These are phyloP conservation scores for Probosciger aterrimus DNA, from an alignment of 2,113 vertebrate species.

Conservation along the genomic window DNA sequence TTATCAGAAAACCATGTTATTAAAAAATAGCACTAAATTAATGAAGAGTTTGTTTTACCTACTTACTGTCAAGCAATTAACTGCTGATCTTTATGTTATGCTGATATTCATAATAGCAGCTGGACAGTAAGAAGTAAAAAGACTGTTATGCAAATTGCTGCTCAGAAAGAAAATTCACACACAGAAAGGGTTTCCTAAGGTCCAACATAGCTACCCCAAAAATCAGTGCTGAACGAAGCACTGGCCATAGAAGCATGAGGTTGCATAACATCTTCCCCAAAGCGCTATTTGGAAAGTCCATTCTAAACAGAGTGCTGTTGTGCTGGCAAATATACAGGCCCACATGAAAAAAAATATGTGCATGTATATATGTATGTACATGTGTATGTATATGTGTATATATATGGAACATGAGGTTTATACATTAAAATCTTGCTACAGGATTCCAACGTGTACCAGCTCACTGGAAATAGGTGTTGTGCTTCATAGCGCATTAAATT, in stretches of 20 bases:
- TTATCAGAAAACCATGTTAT: neutral
- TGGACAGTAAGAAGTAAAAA: neutral
- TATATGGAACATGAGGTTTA: neutral
- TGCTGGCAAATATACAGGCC: neutral
- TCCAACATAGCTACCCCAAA: neutral
- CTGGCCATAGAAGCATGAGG: too few species aligned
- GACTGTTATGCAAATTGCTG: neutral
- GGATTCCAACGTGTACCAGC: neutral
- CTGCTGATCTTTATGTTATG: neutral
- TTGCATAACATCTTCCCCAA: accelerated
- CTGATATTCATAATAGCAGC: neutral
- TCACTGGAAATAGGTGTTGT: neutral
- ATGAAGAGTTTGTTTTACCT: neutral
- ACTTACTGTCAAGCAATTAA: neutral
- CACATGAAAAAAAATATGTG: neutral
- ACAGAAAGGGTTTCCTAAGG: neutral
- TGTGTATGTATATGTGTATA: accelerated
- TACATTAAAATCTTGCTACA: neutral
- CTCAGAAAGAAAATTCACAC: neutral
- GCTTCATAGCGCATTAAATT: neutral
- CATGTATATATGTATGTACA: neutral
- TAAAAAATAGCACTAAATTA: neutral
- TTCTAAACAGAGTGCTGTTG: neutral
- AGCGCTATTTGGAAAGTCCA: neutral
- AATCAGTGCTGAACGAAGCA: neutral